Base-by-base conservation (phyloP, 2,888 invertebrate genomes). In the Zonitis immaculata region DNA sequence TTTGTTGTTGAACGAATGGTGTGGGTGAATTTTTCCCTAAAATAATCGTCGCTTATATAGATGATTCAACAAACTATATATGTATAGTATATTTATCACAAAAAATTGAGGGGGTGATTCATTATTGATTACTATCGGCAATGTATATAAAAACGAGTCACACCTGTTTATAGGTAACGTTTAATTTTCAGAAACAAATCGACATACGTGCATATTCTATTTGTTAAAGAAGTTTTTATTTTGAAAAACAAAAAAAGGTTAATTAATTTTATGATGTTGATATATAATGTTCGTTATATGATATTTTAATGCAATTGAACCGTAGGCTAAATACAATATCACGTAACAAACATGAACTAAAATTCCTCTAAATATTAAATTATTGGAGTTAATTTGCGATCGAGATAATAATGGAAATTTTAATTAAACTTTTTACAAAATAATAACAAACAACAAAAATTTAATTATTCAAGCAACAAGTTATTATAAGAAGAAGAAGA, bases 111-210 rank as follows among this genome's bases (percentile, higher is more conserved):
- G 58, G 55, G 51, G 53, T 58, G 58, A 58, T 49, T 56, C 58
- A 58, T 49, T 54, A 57, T 56, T 42, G 53, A 58, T 58, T 55
- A 44, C 27, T 27, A 27, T 27, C n/a, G n/a, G n/a, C n/a, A n/a
- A n/a, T 7, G 7, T 9, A 27, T 8, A 7, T 27, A 6, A 2
- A 9, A 27, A 27, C 27, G 27, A 27, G 9, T 35, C 35, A 35
- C 35, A 35, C 35, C 35, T 35, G 35, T 35, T 16, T 9, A 16
- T 30, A 30, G n/a, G n/a, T n/a, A n/a, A n/a, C n/a, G n/a, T n/a
- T n/a, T n/a, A n/a, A n/a, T n/a, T n/a, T n/a, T n/a, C n/a, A n/a
- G n/a, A n/a, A n/a, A n/a, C n/a, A n/a, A n/a, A n/a, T n/a, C n/a
- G n/a, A n/a, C n/a, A n/a, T n/a, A n/a, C n/a, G n/a, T n/a, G n/a